Percentiles rank a stretch among this genome's conserved stretches.
Conservation (phyloP, 1,140 invertebrate genomes). For the Neodiprion pinetum region DNA sequence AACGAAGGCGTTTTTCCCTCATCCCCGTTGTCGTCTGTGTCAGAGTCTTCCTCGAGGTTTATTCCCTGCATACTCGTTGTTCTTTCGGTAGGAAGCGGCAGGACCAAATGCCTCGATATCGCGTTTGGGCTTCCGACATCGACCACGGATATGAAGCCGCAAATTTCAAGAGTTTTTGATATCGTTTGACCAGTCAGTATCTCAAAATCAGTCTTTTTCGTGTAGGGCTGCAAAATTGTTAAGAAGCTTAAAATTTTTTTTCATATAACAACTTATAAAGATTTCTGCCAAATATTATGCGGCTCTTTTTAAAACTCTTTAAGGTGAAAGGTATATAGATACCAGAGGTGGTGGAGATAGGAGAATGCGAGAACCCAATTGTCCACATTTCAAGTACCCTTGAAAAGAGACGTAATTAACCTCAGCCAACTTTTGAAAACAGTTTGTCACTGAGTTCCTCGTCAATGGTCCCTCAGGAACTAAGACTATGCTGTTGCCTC, state of each 20-base stretch:
- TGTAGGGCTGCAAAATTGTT: conserved; percentile 63
- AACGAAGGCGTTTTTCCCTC: conserved; percentile 88
- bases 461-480: conserved; percentile 67
- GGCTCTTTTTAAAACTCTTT: not conserved
- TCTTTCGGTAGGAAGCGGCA: conserved; percentile 71
- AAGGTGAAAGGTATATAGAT: conserved; percentile 33
- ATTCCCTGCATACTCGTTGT: conserved; percentile 65
- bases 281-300: not conserved
- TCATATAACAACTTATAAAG: not conserved
- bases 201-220: conserved; percentile 72
- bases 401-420: conserved; percentile 81
- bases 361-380: conserved; percentile 75
- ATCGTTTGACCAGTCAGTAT: conserved; percentile 64
- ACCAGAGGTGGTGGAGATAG: conserved; percentile 80
- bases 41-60: conserved; percentile 66
- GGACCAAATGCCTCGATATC: conserved; percentile 86
- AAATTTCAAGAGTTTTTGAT: conserved; percentile 76
- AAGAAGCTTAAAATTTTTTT: not conserved
- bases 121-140: conserved; percentile 94
- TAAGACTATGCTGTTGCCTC: conserved; percentile 70
- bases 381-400: conserved; percentile 79
- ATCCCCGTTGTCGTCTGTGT: conserved; percentile 70
- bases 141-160: conserved; percentile 82
- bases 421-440: conserved; percentile 79
- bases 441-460: conserved; percentile 67